Base-by-base conservation (phyloP, 2,888 invertebrate genomes). In the Caradrina kadenii region DNA sequence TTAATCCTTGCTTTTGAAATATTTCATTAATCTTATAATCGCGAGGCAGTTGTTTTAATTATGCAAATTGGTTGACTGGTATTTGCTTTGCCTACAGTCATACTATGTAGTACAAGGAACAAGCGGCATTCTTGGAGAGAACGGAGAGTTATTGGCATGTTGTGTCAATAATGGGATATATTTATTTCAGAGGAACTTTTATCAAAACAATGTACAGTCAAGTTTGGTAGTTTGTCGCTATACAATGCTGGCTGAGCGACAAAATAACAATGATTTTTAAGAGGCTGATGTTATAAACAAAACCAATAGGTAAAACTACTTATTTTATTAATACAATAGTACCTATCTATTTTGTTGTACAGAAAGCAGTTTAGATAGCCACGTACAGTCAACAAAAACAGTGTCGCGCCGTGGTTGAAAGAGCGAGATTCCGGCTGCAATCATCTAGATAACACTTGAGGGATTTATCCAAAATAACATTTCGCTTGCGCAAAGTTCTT, bases 381-480 rank as follows among this genome's bases (percentile, higher is more conserved):
- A 68, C 62, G 72, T 63, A 72, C 42, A 73, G 60, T 81, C 68
- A 72, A 82, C 79, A 78, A 77, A 84, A 80, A 80, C 74, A 82
- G 76, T 79, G 81, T 79, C 82, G 76, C 81, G 76, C 73, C 76
- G 80, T 80, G 79, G 82, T 80, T 82, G 76, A 65, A 63, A 68
- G 78, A 82, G 76, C 75, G 71, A 85, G 86, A 86, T 88, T 85
- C 83, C 83, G 85, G 82, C 88, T 89, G 89, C 91, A 91, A 88
- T 90, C 90, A 88, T 87, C 89, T 85, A 89, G 90, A 90, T 92
- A 91, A 90, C 87, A 86, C 91, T 91, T 87, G 84, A 87, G 91
- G 90, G 91, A 91, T 92, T 91, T 90, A 90, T 89, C 90, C 91
- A 90, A 92, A 92, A 92, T 91, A 92, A 92, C 93, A 89, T 90